phyloP scores from a whole-genome alignment of 2,797 vertebrate genomes.

The Typhlichthys subterraneus region DNA sequence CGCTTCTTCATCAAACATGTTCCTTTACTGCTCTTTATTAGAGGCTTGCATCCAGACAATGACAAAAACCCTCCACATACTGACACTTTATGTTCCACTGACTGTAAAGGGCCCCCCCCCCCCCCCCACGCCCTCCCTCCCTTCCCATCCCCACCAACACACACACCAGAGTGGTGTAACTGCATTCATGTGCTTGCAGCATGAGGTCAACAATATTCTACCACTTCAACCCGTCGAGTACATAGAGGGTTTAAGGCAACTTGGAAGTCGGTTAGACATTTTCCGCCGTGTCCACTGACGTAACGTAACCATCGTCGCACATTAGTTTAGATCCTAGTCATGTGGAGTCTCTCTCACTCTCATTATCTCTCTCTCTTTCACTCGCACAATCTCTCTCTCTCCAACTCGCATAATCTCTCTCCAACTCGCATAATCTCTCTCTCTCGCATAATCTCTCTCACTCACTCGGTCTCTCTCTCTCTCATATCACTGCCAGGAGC shows the following conservation, averaged over 20 bases:
- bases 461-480: neutral
- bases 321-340: conserved; percentile 48
- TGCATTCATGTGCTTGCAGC: conserved; percentile 37
- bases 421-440: neutral
- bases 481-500: conserved; percentile 49
- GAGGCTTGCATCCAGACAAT: conserved; percentile 69
- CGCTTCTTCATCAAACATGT: conserved; percentile 59
- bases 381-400: no score
- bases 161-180: conserved; percentile 28
- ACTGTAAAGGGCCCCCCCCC: conserved; percentile 4
- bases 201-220: conserved; percentile 27
- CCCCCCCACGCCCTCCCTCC: no score
- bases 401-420: no score
- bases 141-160: neutral
- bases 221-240: conserved; percentile 53
- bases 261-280: conserved; percentile 62
- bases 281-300: conserved; percentile 51
- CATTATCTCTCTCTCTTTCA: neutral
- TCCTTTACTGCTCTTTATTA: conserved; percentile 44
- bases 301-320: conserved; percentile 58
- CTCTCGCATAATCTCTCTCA: neutral
- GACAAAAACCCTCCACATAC: conserved; percentile 80
- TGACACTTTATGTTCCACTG: conserved; percentile 21
- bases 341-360: neutral
- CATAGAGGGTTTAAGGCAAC: conserved; percentile 97